Conservation (phyloP, 2,797 vertebrate genomes). For the Notamacropus eugenii region DNA sequence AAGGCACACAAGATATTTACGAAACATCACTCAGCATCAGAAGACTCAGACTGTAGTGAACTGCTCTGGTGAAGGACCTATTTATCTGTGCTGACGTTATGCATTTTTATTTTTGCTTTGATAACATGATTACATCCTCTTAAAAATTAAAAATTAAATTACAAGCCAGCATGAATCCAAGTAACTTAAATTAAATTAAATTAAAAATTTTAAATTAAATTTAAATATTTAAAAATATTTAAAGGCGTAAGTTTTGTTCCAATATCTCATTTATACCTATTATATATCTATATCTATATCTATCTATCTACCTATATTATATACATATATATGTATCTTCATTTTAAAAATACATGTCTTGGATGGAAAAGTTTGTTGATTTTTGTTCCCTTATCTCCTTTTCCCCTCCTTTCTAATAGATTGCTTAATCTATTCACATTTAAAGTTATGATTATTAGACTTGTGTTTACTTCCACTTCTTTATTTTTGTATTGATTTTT, state of each 20-base stretch:
- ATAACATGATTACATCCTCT: neutral
- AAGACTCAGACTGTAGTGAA: neutral
- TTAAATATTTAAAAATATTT: too few species aligned
- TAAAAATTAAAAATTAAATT: neutral
- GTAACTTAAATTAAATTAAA: neutral
- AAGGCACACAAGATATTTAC: neutral
- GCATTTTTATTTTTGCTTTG: neutral
- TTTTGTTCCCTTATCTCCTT: neutral
- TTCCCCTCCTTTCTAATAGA: neutral
- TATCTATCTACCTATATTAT: neutral
- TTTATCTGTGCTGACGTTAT: neutral
- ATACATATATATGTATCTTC: neutral
- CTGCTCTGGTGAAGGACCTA: neutral
- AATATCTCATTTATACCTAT: neutral
- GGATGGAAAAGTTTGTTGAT: neutral
- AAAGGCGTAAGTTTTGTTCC: neutral
- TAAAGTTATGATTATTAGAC: neutral
- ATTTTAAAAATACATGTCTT: neutral
- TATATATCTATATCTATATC: neutral
- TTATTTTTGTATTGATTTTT: neutral
- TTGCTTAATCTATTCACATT: neutral
- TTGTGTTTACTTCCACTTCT: neutral
- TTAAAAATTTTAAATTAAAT: too few species aligned
- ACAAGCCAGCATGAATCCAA: too few species aligned
- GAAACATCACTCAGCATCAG: neutral